Conservation (phyloP, 2,888 invertebrate genomes). For the Eupithecia dodoneata region DNA sequence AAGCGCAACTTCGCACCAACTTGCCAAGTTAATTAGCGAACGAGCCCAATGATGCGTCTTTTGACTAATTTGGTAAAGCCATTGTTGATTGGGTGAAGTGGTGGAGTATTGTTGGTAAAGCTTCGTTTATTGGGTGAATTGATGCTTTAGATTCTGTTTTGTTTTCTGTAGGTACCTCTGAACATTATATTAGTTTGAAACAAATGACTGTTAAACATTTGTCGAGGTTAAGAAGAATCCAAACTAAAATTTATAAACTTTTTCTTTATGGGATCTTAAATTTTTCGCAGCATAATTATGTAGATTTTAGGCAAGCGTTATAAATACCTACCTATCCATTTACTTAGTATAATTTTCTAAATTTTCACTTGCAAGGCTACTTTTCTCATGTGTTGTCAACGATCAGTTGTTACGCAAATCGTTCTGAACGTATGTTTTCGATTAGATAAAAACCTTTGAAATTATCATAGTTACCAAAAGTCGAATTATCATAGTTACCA, state of each 20-base stretch:
- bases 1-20: slow-evolving; percentile 71
- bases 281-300: too few species aligned
- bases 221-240: neutral
- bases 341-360: too few species aligned
- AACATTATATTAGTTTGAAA: neutral
- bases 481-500: too few species aligned
- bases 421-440: neutral
- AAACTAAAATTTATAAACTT: too few species aligned
- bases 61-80: slow-evolving; percentile 31
- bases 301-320: too few species aligned
- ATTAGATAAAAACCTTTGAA: too few species aligned
- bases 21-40: slow-evolving; percentile 50
- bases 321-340: too few species aligned
- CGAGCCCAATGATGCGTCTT: slow-evolving; percentile 32
- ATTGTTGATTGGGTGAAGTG: slow-evolving; percentile 7
- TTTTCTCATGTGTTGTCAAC: too few species aligned
- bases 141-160: neutral
- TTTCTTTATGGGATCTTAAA: too few species aligned
- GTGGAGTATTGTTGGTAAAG: neutral
- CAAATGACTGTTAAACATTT: neutral
- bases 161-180: neutral
- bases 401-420: too few species aligned
- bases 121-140: neutral
- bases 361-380: too few species aligned
- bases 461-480: too few species aligned